Conservation (phyloP, 2,797 vertebrate genomes). For the Chelmon rostratus region DNA sequence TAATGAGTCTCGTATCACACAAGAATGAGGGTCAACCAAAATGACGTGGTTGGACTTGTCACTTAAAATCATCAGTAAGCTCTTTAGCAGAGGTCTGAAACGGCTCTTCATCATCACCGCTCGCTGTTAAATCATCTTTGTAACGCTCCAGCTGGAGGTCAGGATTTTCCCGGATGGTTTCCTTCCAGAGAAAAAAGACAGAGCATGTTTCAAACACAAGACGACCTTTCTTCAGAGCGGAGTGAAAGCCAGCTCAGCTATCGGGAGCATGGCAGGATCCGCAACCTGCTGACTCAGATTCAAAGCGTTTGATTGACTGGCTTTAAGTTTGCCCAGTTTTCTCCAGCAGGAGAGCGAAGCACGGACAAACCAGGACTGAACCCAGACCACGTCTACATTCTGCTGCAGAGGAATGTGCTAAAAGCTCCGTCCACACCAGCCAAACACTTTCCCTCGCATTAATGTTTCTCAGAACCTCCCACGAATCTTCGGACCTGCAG, state of each 20-base stretch:
- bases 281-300: constrained; percentile 66
- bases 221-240: constrained; percentile 38
- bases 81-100: constrained; percentile 18
- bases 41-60: neutral
- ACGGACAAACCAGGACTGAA: constrained; percentile 57
- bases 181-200: constrained; percentile 36
- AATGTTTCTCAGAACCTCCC: constrained; percentile 70
- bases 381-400: constrained; percentile 66
- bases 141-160: constrained; percentile 22
- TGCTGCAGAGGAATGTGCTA: constrained; percentile 70
- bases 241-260: constrained; percentile 59
- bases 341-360: constrained; percentile 46
- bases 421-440: constrained; percentile 67
- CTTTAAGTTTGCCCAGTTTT: constrained; percentile 55
- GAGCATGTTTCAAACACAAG: constrained; percentile 45
- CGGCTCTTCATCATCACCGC: constrained; percentile 14
- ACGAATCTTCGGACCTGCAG: constrained; percentile 49
- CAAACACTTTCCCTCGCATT: constrained; percentile 66
- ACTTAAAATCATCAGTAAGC: constrained; percentile 8
- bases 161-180: constrained; percentile 30
- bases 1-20: neutral
- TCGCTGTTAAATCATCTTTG: constrained; percentile 20
- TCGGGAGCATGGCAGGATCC: constrained; percentile 50
- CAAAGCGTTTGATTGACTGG: constrained; percentile 68
- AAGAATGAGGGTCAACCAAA: neutral